Conservation (phyloP, 1,140 invertebrate species). For the Lerema accius region DNA sequence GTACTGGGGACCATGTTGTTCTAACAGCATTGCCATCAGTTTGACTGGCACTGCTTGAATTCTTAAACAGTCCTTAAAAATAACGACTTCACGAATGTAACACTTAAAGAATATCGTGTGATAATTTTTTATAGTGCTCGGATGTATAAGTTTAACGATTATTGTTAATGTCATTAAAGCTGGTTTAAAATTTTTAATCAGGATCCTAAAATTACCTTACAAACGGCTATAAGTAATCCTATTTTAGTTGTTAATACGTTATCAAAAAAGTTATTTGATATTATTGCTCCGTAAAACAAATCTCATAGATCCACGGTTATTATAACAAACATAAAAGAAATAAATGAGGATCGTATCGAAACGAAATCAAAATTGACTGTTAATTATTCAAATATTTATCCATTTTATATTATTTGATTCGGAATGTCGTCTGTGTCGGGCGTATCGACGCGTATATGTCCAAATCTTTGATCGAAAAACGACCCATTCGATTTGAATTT, state of each 20-base stretch:
- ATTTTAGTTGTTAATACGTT: not conserved
- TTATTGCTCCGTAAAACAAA: not conserved
- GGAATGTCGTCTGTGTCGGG: constrained; percentile 21
- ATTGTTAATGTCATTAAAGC: constrained; percentile 3
- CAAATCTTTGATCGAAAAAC: constrained; percentile 30
- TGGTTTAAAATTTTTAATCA: not conserved
- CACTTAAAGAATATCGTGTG: constrained; percentile 30
- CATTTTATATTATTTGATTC: constrained; percentile 26
- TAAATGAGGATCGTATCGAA: constrained; percentile 11
- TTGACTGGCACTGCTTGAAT: constrained; percentile 67
- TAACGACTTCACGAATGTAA: constrained; percentile 28
- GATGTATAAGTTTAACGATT: constrained; percentile 2
- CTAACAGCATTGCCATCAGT: constrained; percentile 69
- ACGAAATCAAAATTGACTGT: constrained; percentile 21
- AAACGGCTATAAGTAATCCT: not conserved
- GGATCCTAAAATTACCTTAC: not conserved
- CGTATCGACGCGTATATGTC: constrained; percentile 17
- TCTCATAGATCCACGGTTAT: not conserved
- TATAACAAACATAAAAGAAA: constrained; percentile 7
- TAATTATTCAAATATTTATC: constrained; percentile 34
- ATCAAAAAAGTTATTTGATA: not conserved
- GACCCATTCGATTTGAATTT: constrained; percentile 21
- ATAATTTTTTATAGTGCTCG: constrained; percentile 23
- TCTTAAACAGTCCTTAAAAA: constrained; percentile 49
- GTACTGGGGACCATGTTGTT: constrained; percentile 64